Conservation (phyloP, 2,888 invertebrate species). For the Maniola hyperantus region DNA sequence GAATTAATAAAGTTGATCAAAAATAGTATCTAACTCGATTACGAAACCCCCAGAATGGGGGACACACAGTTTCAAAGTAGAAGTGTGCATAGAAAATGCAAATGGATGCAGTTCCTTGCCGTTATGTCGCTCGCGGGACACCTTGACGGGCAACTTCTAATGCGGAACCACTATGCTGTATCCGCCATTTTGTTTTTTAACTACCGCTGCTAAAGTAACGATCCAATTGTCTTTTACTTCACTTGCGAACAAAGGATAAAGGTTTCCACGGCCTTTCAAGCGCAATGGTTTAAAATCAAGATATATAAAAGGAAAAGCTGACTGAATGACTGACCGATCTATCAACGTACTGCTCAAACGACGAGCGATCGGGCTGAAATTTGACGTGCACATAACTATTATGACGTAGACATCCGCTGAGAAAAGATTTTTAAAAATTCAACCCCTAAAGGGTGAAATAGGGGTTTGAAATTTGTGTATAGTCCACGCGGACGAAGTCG, state of each 20-base stretch:
- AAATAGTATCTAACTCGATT: background rate
- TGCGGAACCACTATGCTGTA: constrained; percentile 7
- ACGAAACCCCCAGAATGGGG: constrained; percentile 1
- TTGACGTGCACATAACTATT: too few species aligned
- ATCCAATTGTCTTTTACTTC: constrained; percentile 2
- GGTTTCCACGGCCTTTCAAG: too few species aligned
- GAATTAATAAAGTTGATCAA: background rate
- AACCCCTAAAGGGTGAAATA: too few species aligned
- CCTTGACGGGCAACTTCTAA: constrained; percentile 42
- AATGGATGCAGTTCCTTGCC: constrained; percentile 65
- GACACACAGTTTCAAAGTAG: constrained; percentile 24
- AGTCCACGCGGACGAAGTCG: too few species aligned
- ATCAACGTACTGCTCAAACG: too few species aligned
- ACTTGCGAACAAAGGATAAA: background rate
- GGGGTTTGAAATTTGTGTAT: too few species aligned
- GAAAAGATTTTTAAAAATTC: too few species aligned
- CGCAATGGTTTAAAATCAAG: too few species aligned
- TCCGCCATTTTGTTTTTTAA: constrained; percentile 18
- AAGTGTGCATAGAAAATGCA: constrained; percentile 56
- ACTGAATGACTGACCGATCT: too few species aligned
- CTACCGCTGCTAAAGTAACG: background rate
- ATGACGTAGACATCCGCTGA: too few species aligned
- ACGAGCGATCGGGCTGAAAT: too few species aligned
- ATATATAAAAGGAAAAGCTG: too few species aligned
- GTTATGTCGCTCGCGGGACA: constrained; percentile 58